Conservation (phyloP, 2,797 vertebrate species). For the Labroides dimidiatus region DNA sequence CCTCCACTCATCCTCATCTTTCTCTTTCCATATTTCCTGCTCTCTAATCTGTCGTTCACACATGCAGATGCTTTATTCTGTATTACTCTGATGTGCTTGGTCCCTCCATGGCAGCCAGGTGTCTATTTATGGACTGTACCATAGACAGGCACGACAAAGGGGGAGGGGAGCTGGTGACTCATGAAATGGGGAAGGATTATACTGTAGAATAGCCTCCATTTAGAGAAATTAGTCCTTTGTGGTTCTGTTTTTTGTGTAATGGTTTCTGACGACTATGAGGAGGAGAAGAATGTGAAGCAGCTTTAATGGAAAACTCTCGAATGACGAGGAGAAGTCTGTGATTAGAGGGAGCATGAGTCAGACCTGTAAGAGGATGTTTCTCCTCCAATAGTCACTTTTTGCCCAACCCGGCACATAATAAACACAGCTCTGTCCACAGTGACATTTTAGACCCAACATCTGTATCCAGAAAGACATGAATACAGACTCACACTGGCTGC, state of each 20-base stretch:
- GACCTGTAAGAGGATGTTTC: constrained; percentile 40
- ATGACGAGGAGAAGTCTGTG: constrained; percentile 40
- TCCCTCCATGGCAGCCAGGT: constrained; percentile 60
- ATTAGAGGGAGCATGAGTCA: constrained; percentile 67
- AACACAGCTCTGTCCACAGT: neutral
- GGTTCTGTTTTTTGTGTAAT: constrained; percentile 36
- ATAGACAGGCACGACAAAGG: constrained; percentile 61
- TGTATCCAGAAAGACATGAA: constrained; percentile 25
- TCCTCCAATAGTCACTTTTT: constrained; percentile 52
- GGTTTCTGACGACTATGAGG: constrained; percentile 24
- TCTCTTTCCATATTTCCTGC: neutral
- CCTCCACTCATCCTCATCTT: neutral
- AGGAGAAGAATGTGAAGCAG: constrained; percentile 27
- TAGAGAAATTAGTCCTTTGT: constrained; percentile 73
- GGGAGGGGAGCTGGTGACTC: constrained; percentile 66
- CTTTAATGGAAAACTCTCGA: constrained; percentile 43
- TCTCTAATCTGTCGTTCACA: constrained; percentile 43
- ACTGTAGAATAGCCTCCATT: constrained; percentile 67
- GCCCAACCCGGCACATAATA: too few species aligned
- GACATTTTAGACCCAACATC: constrained; percentile 29
- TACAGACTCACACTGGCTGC: constrained; percentile 9
- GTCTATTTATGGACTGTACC: constrained; percentile 76
- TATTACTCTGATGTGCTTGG: constrained; percentile 38
- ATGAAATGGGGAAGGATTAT: constrained; percentile 74
- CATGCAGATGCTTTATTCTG: constrained; percentile 36